Conservation (phyloP, 2,888 invertebrate species). For the Lamellibrachia satsuma region DNA sequence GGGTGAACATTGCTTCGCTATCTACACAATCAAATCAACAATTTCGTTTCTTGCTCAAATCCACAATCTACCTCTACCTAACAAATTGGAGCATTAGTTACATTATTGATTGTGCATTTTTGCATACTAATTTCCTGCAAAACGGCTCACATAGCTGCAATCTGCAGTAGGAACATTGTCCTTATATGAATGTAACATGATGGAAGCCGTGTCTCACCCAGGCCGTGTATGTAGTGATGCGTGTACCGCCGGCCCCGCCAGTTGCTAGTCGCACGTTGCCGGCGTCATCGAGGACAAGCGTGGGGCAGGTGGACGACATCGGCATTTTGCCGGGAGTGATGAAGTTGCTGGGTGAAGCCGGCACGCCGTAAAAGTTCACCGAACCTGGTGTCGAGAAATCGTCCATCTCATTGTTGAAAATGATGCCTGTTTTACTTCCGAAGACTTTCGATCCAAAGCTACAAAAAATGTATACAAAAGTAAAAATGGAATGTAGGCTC, state of each 20-base stretch:
- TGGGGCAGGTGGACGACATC: conserved; percentile 89
- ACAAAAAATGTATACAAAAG: not conserved
- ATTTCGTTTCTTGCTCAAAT: no score
- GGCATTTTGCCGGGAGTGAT: conserved; percentile 84
- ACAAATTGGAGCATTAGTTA: no score
- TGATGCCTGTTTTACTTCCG: conserved; percentile 73
- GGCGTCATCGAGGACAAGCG: conserved; percentile 78
- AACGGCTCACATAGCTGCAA: no score
- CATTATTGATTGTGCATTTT: no score
- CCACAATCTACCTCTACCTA: no score
- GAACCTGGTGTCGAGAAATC: conserved; percentile 80
- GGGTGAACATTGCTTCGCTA: no score
- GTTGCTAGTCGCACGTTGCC: conserved; percentile 74
- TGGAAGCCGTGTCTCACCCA: conserved; percentile 43
- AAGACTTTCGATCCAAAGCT: conserved; percentile 82
- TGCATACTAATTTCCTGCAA: no score
- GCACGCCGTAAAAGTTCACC: conserved; percentile 62
- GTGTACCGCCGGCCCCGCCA: conserved; percentile 90
- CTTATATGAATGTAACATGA: no score
- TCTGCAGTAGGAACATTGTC: no score
- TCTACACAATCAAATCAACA: no score
- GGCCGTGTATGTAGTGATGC: conserved; percentile 83
- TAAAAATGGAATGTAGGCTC: no score
- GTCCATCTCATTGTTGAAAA: conserved; percentile 91
- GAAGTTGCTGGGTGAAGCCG: conserved; percentile 83